Conservation (phyloP, 1,140 invertebrate genomes). For the Drosophila bipectinata region DNA sequence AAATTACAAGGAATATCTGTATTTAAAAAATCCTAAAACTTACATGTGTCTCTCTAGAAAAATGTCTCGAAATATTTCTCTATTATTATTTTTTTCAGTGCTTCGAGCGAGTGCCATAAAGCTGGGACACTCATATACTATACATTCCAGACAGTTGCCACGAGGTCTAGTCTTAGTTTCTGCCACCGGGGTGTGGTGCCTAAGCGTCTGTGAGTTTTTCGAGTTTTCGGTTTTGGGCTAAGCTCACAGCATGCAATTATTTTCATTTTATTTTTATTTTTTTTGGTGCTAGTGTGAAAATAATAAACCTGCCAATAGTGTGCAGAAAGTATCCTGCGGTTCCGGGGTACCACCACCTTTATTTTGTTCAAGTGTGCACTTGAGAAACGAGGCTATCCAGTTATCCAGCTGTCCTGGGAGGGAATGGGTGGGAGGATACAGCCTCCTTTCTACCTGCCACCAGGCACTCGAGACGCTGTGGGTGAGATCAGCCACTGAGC, state of each 20-base stretch:
- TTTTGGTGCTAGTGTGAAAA: slow-evolving; percentile 64
- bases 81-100: slow-evolving; percentile 14
- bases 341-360: slow-evolving; percentile 37
- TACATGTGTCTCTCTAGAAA: too few relatives aligned
- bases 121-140: slow-evolving; percentile 18
- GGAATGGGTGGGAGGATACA: slow-evolving; percentile 7
- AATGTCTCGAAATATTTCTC: too few relatives aligned
- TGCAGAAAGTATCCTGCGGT: slow-evolving; percentile 68
- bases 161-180: slow-evolving; percentile 50
- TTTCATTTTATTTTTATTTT: slow-evolving; percentile 34
- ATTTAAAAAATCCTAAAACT: too few relatives aligned
- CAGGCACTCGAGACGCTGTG: slow-evolving; percentile 70
- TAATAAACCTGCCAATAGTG: slow-evolving; percentile 75
- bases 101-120: slow-evolving; percentile 59
- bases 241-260: slow-evolving; percentile 80
- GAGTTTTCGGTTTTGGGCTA: slow-evolving; percentile 46
- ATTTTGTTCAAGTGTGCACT: slow-evolving; percentile 49
- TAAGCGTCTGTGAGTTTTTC: slow-evolving; percentile 50
- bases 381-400: slow-evolving; percentile 56
- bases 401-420: slow-evolving; percentile 20
- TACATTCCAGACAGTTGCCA: slow-evolving; percentile 51
- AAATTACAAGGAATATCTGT: neutral
- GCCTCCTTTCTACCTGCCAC: slow-evolving; percentile 42
- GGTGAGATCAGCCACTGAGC: slow-evolving; percentile 46
- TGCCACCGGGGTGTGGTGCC: slow-evolving; percentile 64